phyloP scores from a whole-genome alignment of 2,113 vertebrate species.

The Misgurnus anguillicaudatus region DNA sequence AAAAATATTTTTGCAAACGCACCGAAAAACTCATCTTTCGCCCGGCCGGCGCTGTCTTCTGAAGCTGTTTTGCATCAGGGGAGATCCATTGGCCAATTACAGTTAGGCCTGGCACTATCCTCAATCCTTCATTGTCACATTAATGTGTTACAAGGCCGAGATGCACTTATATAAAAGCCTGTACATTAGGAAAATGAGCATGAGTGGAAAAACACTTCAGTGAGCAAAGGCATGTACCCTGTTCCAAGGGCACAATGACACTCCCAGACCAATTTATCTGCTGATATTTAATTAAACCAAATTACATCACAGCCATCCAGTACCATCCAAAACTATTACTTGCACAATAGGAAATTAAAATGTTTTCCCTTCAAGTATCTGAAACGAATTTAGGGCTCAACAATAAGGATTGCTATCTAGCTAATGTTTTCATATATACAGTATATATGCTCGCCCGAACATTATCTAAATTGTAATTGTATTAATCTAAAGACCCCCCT shows the following conservation, averaged over 20 bases:
- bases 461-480: no score
- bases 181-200: constrained; percentile 62
- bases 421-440: neutral
- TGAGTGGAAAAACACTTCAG: constrained; percentile 54
- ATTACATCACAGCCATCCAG: constrained; percentile 60
- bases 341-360: constrained; percentile 33
- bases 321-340: neutral
- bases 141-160: constrained; percentile 52
- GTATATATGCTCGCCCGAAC: no score
- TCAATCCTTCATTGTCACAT: constrained; percentile 60
- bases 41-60: constrained; percentile 61
- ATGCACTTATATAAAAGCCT: constrained; percentile 50
- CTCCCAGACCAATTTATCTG: constrained; percentile 34
- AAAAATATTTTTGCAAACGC: constrained; percentile 62
- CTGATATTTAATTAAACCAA: constrained; percentile 67
- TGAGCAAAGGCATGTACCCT: constrained; percentile 57
- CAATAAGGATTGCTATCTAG: constrained; percentile 43
- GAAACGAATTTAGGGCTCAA: constrained; percentile 56
- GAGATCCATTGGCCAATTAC: constrained; percentile 76
- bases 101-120: constrained; percentile 64
- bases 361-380: constrained; percentile 55
- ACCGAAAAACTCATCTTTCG: constrained; percentile 39
- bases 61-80: constrained; percentile 66
- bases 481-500: no score
- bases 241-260: constrained; percentile 64